A percentile compares a stretch with the other conserved stretches of the same genome.
Conservation (phyloP, 2,113 vertebrate genomes). For the Tetrax tetrax region DNA sequence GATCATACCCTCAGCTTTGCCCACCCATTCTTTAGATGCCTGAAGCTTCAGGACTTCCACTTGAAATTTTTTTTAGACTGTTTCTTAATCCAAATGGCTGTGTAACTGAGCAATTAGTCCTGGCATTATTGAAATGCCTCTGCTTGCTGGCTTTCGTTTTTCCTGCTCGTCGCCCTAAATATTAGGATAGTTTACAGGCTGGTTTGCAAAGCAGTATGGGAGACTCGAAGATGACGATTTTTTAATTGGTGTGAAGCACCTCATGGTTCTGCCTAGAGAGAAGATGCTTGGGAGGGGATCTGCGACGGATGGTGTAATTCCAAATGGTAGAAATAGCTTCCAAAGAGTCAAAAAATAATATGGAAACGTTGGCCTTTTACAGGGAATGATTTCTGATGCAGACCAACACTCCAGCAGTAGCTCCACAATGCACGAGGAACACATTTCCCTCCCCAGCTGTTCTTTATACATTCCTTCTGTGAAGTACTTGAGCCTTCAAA, state of each 20-base stretch:
- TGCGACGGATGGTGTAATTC: background rate
- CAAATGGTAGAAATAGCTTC: slow-evolving; percentile 13
- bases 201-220: slow-evolving; percentile 32
- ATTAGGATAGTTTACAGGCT: slow-evolving; percentile 46
- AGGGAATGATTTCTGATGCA: background rate
- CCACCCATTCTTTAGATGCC: background rate
- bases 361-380: background rate
- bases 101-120: background rate
- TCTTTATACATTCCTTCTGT: background rate
- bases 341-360: background rate
- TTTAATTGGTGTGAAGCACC: slow-evolving; percentile 35
- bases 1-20: background rate
- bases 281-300: background rate
- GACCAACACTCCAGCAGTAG: background rate
- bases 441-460: background rate
- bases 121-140: slow-evolving; percentile 11
- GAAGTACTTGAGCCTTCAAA: background rate
- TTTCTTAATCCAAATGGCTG: background rate
- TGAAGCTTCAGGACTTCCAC: background rate
- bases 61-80: background rate
- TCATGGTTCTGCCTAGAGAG: background rate
- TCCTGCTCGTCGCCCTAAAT: slow-evolving; percentile 26
- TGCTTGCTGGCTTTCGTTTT: slow-evolving; percentile 16
- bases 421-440: background rate
- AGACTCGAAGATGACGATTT: background rate